phyloP scores from a whole-genome alignment of 1,140 invertebrate genomes.

The Platyscapa corneri region DNA sequence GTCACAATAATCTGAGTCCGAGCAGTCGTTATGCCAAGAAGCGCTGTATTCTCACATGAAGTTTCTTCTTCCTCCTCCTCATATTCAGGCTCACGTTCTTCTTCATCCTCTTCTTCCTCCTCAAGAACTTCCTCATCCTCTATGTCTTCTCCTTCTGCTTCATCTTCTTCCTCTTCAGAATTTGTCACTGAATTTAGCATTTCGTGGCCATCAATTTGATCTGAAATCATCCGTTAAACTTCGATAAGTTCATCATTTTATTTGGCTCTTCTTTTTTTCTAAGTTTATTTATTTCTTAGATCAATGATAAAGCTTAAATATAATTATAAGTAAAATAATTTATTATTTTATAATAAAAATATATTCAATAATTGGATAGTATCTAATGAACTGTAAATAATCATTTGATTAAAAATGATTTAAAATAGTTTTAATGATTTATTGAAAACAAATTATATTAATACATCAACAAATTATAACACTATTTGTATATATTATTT shows the following conservation, averaged over 20 bases:
- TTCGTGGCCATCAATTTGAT: slow-evolving; percentile 18
- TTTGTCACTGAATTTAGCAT: background rate
- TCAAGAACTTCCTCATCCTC: slow-evolving; percentile 22
- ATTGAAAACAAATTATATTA: too few species aligned
- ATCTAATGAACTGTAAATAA: too few species aligned
- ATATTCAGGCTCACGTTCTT: slow-evolving; percentile 44
- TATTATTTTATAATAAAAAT: too few species aligned
- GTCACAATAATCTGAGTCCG: slow-evolving; percentile 62
- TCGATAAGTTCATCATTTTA: background rate
- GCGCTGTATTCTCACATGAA: slow-evolving; percentile 64
- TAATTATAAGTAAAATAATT: too few species aligned
- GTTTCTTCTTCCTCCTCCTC: slow-evolving; percentile 65
- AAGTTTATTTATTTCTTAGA: too few species aligned
- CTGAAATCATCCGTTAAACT: slow-evolving; percentile 4
- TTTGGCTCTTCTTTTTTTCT: background rate
- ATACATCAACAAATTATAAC: too few species aligned
- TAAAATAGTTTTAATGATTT: too few species aligned
- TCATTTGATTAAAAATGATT: too few species aligned
- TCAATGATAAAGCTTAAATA: too few species aligned
- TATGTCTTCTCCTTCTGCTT: slow-evolving; percentile 20
- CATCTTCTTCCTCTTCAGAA: slow-evolving; percentile 29
- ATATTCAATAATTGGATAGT: too few species aligned
- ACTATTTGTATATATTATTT: too few species aligned
- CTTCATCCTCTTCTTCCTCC: slow-evolving; percentile 7
- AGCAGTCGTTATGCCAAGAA: slow-evolving; percentile 57